A percentile compares a stretch with the other conserved stretches of the same genome.
phyloP scores from a whole-genome alignment of 2,888 invertebrate genomes.

The Drosophila aldrichi region DNA sequence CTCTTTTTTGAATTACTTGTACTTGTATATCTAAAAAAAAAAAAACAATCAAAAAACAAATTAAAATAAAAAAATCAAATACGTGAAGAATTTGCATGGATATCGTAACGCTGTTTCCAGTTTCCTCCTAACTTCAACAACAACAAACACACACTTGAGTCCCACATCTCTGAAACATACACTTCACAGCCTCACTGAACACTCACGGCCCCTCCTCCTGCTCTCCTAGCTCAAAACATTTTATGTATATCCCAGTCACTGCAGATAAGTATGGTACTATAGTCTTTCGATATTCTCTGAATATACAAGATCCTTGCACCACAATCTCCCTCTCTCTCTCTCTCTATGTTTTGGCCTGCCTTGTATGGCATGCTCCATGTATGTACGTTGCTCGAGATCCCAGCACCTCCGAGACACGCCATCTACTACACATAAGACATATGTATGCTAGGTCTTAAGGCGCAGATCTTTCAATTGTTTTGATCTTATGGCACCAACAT shows the following conservation, averaged over 20 bases:
- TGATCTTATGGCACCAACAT: constrained; percentile 48
- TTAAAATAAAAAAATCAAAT: constrained; percentile 47
- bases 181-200: constrained; percentile 19
- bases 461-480: constrained; percentile 8
- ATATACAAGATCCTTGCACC: constrained; percentile 35
- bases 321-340: not conserved
- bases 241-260: constrained; percentile 41
- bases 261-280: constrained; percentile 72
- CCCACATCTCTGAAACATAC: constrained; percentile 25
- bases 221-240: constrained; percentile 6
- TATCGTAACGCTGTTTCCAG: constrained; percentile 82
- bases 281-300: constrained; percentile 31
- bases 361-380: constrained; percentile 36
- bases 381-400: constrained; percentile 3
- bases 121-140: constrained; percentile 61
- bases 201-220: constrained; percentile 13
- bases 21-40: constrained; percentile 68
- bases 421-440: constrained; percentile 4
- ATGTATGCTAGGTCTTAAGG: constrained; percentile 11
- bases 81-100: constrained; percentile 85
- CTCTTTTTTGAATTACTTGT: constrained; percentile 46
- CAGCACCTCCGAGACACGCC: constrained; percentile 25
- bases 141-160: constrained; percentile 13
- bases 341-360: constrained; percentile 16
- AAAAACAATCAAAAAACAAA: constrained; percentile 40